Evolutionary conservation across 2,113 vertebrate genomes (phyloP).

Genomic region (Jacana jacana): DNA sequence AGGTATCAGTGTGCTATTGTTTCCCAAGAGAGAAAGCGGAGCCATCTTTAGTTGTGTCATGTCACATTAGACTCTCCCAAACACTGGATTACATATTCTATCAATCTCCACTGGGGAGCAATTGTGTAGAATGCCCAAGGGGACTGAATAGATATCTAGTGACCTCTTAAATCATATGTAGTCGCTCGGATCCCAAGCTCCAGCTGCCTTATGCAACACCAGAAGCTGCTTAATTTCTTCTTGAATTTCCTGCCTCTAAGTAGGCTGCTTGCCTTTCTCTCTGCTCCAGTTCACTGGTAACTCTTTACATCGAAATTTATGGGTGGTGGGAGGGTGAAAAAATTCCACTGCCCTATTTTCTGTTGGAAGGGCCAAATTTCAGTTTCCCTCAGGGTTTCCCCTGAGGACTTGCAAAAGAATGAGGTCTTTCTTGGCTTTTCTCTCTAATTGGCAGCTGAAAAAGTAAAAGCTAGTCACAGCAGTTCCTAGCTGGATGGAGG

Average conservation of each 20-base stretch:
- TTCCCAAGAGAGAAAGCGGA: background rate
- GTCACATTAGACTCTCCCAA: background rate
- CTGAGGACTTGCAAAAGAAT: background rate
- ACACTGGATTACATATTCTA: background rate
- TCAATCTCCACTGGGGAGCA: background rate
- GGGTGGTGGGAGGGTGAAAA: background rate
- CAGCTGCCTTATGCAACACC: background rate
- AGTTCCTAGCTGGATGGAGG: background rate
- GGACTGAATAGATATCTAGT: background rate
- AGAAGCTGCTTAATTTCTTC: background rate
- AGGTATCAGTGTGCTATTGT: accelerated
- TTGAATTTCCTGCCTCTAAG: background rate
- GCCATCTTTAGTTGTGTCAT: background rate
- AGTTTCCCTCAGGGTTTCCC: background rate
- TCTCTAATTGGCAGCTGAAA: background rate
- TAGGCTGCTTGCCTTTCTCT: background rate
- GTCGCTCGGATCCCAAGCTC: background rate
- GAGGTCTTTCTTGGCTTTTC: background rate
- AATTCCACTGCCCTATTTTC: background rate
- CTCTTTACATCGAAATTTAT: background rate
- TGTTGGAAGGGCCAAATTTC: background rate
- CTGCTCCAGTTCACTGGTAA: background rate
- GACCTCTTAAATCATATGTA: background rate
- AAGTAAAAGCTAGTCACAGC: background rate
- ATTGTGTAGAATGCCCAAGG: background rate